Conservation (phyloP, 2,113 vertebrate genomes). For the Monopterus albus region DNA sequence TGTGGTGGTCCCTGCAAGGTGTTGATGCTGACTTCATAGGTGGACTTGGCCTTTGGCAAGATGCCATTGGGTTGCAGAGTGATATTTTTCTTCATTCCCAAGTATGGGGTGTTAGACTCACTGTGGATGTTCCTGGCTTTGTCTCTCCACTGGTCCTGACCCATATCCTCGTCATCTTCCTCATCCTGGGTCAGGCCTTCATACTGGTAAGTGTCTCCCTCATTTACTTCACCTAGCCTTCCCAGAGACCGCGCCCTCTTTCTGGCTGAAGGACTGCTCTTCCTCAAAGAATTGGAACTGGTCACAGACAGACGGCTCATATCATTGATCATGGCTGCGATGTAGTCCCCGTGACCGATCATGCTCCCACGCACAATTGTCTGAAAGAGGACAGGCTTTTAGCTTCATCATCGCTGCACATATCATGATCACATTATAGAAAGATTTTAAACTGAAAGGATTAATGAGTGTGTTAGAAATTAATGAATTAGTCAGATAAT, state of each 20-base stretch:
- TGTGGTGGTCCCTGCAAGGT: conserved; percentile 63
- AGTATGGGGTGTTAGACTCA: conserved; percentile 88
- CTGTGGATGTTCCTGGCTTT: conserved; percentile 84
- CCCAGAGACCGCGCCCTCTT: conserved; percentile 93
- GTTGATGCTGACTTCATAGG: conserved; percentile 84
- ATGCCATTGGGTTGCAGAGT: conserved; percentile 88
- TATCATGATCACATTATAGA: conserved; percentile 40
- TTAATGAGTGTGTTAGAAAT: too few species aligned
- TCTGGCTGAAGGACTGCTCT: conserved; percentile 89
- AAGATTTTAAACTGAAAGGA: conserved; percentile 47
- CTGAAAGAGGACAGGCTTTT: conserved; percentile 78
- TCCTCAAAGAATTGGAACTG: conserved; percentile 95
- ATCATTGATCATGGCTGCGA: conserved; percentile 92
- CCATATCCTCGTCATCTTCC: conserved; percentile 68
- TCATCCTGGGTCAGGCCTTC: conserved; percentile 87
- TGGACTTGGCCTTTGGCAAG: conserved; percentile 88
- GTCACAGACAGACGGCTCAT: conserved; percentile 96
- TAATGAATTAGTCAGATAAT: too few species aligned
- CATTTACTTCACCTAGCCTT: conserved; percentile 90
- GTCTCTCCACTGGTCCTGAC: conserved; percentile 87
- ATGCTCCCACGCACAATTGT: conserved; percentile 95
- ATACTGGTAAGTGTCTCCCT: conserved; percentile 89
- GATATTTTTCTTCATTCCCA: conserved; percentile 85
- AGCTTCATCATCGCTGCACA: conserved; percentile 45
- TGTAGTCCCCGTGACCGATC: conserved; percentile 91